phyloP scores from a whole-genome alignment of 2,888 invertebrate genomes.

The Eristalis arbustorum region DNA sequence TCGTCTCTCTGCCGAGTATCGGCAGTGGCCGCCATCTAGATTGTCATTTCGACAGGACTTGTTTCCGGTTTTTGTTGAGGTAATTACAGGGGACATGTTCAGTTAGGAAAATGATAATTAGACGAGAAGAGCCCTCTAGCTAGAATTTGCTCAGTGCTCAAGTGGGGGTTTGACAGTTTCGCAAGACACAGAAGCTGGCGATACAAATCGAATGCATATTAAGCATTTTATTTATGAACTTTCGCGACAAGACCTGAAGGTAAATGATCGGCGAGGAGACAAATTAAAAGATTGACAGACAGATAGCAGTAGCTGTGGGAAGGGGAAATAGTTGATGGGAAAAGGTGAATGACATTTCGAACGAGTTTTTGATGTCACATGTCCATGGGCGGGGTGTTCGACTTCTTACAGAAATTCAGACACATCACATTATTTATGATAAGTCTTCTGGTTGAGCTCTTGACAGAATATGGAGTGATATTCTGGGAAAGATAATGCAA shows the following conservation, averaged over 20 bases:
- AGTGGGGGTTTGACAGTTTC: neutral
- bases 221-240: neutral
- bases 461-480: no score
- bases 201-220: slow-evolving; percentile 37
- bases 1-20: slow-evolving; percentile 24
- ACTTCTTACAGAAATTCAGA: no score
- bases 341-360: neutral
- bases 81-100: slow-evolving; percentile 54
- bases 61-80: slow-evolving; percentile 61
- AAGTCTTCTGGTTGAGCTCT: neutral
- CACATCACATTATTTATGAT: neutral
- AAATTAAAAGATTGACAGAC: slow-evolving; percentile 1
- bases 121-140: slow-evolving; percentile 36
- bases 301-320: neutral
- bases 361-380: neutral
- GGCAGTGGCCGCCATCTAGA: slow-evolving; percentile 69
- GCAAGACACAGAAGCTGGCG: slow-evolving; percentile 29
- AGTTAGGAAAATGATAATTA: slow-evolving; percentile 63
- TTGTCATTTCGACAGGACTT: slow-evolving; percentile 27
- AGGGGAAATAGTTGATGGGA: neutral
- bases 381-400: neutral
- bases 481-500: no score
- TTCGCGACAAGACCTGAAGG: neutral
- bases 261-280: neutral
- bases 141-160: neutral